A percentile compares a stretch with the other conserved stretches of the same genome.
These are phyloP conservation scores for Dasyornis broadbenti DNA, from an alignment of 2,113 vertebrate species.

Conservation along the genomic window DNA sequence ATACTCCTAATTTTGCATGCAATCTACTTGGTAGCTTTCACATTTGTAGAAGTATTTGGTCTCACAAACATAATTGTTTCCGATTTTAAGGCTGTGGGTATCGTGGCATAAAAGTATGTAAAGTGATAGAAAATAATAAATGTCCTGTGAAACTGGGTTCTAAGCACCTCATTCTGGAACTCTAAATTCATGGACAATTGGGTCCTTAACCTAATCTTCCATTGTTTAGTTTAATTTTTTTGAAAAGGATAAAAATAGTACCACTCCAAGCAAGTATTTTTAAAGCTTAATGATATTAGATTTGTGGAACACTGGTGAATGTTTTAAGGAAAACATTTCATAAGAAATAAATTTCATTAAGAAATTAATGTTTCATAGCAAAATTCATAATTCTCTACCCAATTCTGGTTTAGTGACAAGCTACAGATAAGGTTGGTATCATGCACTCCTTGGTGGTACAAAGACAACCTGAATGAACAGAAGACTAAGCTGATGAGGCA, in stretches of 20 bases:
- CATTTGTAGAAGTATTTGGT: not conserved
- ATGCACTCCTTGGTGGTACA: not conserved
- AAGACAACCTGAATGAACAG: not conserved
- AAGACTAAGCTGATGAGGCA: not conserved
- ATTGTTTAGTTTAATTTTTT: not conserved
- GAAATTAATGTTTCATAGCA: not conserved
- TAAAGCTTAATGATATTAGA: not conserved
- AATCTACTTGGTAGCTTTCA: not conserved
- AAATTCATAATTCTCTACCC: not conserved
- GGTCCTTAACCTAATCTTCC: not conserved
- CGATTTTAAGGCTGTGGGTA: not conserved
- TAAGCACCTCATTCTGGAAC: not conserved
- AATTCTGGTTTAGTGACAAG: not conserved
- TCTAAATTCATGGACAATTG: not conserved
- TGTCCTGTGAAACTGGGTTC: not conserved
- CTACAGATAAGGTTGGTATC: not conserved
- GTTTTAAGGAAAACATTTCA: not conserved
- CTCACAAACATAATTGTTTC: not conserved
- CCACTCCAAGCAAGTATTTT: not conserved
- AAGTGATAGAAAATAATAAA: not conserved
- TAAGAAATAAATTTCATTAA: not conserved
- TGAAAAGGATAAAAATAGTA: not conserved
- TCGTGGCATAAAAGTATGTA: not conserved
- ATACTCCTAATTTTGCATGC: not conserved
- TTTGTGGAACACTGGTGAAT: not conserved